Evolutionary conservation across 2,888 invertebrate genomes (phyloP).

Genomic region (Notodonta dromedarius): DNA sequence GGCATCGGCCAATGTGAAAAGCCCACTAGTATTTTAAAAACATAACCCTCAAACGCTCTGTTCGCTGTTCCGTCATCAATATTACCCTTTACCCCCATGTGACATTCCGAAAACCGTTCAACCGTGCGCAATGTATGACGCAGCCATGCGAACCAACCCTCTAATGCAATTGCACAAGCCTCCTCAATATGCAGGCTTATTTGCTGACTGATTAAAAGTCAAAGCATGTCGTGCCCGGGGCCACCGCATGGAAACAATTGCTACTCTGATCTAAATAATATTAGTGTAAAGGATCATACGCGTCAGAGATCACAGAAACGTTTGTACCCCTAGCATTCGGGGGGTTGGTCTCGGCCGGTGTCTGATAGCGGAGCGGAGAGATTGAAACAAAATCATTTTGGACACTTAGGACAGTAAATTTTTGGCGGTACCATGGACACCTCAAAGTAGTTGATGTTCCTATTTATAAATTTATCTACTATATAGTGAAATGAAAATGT

Average conservation of each 20-base stretch:
- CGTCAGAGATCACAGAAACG: constrained; percentile 71
- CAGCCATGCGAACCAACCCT: constrained; percentile 60
- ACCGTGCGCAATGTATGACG: constrained; percentile 50
- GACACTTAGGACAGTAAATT: too few relatives aligned
- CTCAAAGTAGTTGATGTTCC: too few relatives aligned
- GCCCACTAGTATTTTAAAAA: too few relatives aligned
- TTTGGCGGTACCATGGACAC: too few relatives aligned
- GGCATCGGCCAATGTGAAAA: too few relatives aligned
- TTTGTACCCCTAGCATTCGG: constrained; percentile 33
- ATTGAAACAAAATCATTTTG: not conserved
- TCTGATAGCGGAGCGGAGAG: not conserved
- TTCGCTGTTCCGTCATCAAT: constrained; percentile 14
- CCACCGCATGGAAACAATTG: constrained; percentile 68
- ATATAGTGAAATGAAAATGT: too few relatives aligned
- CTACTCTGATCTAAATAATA: constrained; percentile 73
- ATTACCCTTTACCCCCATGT: constrained; percentile 47
- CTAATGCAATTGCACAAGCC: constrained; percentile 79
- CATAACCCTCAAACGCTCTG: not conserved
- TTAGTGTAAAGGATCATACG: constrained; percentile 72
- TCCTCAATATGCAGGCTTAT: constrained; percentile 79
- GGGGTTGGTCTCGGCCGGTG: constrained; percentile 17
- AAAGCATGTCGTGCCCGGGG: constrained; percentile 71
- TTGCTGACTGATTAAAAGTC: constrained; percentile 81
- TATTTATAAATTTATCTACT: too few relatives aligned
- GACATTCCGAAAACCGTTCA: constrained; percentile 60